Evolutionary conservation across 2,113 vertebrate genomes (phyloP).

Genomic region (Lophura nycthemera): DNA sequence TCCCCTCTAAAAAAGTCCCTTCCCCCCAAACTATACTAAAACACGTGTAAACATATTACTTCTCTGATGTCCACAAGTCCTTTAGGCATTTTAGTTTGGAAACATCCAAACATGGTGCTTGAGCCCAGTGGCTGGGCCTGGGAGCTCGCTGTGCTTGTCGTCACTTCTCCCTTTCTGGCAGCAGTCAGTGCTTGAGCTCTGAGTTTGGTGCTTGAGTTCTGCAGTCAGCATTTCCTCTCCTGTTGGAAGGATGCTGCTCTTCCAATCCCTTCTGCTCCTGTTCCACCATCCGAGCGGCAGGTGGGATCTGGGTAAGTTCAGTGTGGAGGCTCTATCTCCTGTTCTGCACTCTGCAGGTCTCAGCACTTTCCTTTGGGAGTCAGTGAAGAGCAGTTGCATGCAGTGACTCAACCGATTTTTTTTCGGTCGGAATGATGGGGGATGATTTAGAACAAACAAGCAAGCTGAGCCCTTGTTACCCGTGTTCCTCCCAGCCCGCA

Average conservation of each 20-base stretch:
- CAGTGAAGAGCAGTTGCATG: neutral
- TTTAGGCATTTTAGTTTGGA: neutral
- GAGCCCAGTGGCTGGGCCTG: neutral
- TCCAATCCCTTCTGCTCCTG: neutral
- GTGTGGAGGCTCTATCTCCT: neutral
- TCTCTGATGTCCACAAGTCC: neutral
- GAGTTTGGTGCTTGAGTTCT: neutral
- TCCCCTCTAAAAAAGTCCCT: neutral
- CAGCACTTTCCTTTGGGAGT: neutral
- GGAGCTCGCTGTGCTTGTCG: neutral
- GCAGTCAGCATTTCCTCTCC: neutral
- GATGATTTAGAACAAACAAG: neutral
- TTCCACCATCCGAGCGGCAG: neutral
- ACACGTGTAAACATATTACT: neutral
- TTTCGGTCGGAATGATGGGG: neutral
- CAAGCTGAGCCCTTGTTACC: accelerated
- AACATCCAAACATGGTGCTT: neutral
- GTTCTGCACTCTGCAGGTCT: neutral
- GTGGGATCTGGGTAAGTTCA: neutral
- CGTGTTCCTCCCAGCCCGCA: accelerated
- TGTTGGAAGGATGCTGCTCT: neutral
- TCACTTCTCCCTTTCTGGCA: neutral
- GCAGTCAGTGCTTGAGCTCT: accelerated
- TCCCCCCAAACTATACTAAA: neutral
- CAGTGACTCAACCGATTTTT: neutral